phyloP scores from a whole-genome alignment of 1,140 invertebrate genomes.

The Orussus abietinus region DNA sequence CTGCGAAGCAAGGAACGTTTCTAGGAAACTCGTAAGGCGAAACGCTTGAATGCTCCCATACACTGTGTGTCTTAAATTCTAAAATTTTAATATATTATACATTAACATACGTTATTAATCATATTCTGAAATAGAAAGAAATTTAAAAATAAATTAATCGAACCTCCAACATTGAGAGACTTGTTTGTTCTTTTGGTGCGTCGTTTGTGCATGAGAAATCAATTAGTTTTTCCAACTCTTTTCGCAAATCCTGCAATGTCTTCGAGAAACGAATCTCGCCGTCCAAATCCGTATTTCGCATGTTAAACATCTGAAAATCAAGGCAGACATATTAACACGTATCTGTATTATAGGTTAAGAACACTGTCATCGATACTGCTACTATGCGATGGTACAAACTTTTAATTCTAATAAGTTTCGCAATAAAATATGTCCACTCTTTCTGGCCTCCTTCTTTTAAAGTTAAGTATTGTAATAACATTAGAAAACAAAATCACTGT shows the following conservation, averaged over 20 bases:
- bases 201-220: constrained; percentile 13
- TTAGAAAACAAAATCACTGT: constrained; percentile 2
- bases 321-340: neutral
- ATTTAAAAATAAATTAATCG: neutral
- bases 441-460: constrained; percentile 21
- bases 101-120: no score
- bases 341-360: neutral
- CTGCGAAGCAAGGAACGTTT: constrained; percentile 41
- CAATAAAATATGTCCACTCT: neutral
- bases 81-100: no score
- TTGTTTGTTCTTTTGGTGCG: constrained; percentile 14
- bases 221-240: constrained; percentile 24
- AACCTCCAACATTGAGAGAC: neutral
- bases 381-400: no score
- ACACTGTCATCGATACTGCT: no score
- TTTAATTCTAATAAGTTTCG: constrained; percentile 11
- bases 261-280: constrained; percentile 39
- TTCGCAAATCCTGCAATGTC: constrained; percentile 29
- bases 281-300: constrained; percentile 34
- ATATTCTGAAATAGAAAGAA: no score
- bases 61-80: constrained; percentile 38
- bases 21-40: constrained; percentile 33
- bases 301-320: constrained; percentile 31
- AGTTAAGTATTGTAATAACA: constrained; percentile 19
- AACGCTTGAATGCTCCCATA: constrained; percentile 34